Conservation (phyloP, 2,888 invertebrate genomes). For the Drosophila pegasa region DNA sequence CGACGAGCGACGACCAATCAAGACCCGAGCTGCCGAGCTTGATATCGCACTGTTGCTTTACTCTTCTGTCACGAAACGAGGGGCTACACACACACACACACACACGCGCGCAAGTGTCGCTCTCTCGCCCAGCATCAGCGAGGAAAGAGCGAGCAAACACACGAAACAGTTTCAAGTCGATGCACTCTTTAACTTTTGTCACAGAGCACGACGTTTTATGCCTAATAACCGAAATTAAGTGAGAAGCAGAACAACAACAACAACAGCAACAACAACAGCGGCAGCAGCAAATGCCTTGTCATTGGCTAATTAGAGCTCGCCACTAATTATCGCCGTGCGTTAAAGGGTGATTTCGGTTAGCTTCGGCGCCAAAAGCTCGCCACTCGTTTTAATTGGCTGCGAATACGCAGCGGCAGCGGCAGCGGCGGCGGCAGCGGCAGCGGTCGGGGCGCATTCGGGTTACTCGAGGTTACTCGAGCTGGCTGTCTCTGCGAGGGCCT, state of each 20-base stretch:
- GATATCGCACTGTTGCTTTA: conserved; percentile 61
- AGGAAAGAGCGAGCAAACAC: neutral
- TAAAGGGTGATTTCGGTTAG: conserved; percentile 46
- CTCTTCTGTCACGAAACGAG: conserved; percentile 56
- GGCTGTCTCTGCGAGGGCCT: neutral
- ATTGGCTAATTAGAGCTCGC: conserved; percentile 71
- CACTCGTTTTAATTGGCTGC: conserved; percentile 44
- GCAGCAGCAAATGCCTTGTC: conserved; percentile 46
- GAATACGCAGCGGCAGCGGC: neutral
- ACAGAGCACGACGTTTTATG: conserved; percentile 3
- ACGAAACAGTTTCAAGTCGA: neutral
- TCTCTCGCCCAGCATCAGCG: conserved; percentile 24
- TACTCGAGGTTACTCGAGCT: conserved; percentile 6
- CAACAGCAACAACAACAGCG: neutral
- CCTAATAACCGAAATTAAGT: conserved; percentile 48
- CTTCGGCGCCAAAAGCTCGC: conserved; percentile 18
- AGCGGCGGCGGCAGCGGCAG: too few relatives aligned
- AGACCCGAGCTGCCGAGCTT: conserved; percentile 51
- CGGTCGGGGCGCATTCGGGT: neutral
- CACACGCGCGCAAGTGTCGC: conserved; percentile 1
- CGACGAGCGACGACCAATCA: conserved; percentile 70
- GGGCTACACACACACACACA: neutral
- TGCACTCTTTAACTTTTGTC: neutral
- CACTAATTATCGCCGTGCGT: conserved; percentile 52
- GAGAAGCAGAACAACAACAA: neutral